These are phyloP conservation scores for Tenualosa ilisha DNA, from an alignment of 2,797 vertebrate species.

Conservation along the genomic window DNA sequence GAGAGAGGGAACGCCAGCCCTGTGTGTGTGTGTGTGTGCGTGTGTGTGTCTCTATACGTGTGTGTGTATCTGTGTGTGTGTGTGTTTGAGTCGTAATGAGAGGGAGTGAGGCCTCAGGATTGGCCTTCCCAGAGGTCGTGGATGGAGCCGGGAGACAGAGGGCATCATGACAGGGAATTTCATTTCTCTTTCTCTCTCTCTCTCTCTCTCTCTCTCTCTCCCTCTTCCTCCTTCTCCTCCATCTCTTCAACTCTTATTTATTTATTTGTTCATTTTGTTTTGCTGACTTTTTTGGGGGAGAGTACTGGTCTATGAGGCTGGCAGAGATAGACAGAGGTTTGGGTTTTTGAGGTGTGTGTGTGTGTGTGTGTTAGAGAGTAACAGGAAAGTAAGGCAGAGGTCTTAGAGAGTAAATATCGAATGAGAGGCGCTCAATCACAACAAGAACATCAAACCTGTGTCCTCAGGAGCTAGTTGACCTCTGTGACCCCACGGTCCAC, in stretches of 20 bases:
- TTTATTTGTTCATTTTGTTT: background rate
- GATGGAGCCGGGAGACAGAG: conserved; percentile 59
- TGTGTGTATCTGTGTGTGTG: background rate
- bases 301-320: background rate
- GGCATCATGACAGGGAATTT: conserved; percentile 44
- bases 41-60: background rate
- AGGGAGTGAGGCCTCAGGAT: conserved; percentile 73
- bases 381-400: background rate
- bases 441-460: background rate
- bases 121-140: conserved; percentile 71
- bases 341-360: background rate
- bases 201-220: background rate
- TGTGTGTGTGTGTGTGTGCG: conserved; percentile 1
- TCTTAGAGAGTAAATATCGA: background rate
- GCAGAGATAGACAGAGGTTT: background rate
- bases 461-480: conserved; percentile 4
- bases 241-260: background rate
- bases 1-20: conserved; percentile 58
- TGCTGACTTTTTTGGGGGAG: background rate
- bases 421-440: background rate
- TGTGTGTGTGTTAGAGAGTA: background rate
- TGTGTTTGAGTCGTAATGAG: background rate
- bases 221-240: background rate
- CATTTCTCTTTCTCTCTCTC: background rate
- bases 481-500: background rate